Base-by-base conservation (phyloP, 1,140 invertebrate species). In the Psix sp. region DNA sequence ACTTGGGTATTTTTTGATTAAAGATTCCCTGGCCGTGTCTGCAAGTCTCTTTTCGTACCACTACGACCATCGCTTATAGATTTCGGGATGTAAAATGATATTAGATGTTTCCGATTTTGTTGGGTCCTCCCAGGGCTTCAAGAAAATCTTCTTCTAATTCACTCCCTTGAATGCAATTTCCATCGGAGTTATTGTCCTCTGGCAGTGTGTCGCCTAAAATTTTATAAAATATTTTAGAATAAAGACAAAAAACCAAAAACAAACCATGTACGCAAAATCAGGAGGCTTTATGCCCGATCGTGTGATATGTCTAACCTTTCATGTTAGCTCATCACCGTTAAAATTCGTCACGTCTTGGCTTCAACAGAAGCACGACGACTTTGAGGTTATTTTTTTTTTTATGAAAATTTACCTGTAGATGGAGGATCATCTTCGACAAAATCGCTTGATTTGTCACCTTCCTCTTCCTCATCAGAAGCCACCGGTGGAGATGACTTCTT, bases 1-100 rank as follows among this genome's bases (percentile, higher is more conserved):
- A 15, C 4, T 38, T 38, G 29, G 29, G 29, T 33, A 33, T 39
- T 36, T 38, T 29, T 46, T 43, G 1, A 56, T 4, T 6, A 66
- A 14, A 5, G 26, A 9, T 2, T 56, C 38, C 11, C 42, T 66
- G 10, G 13, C 18, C 45, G 26, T 16, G n/a, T 46, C 42, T 26
- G 24, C 35, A 5, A 66, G 18, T 1, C 38, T 49, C 5, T 46
- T 21, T 26, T 18, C 7, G n/a, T 15, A 18, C 20, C 62, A 43
- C 10, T 45, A 13, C 7, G 26, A 7, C 49, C 49, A 46, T 13
- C 62, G 62, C 13, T 21, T 36, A 20, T 21, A 13, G 9, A 51
- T 36, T 38, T 51, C 16, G 7, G 48, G 33, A 24, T 51, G 48
- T 5, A 51, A 13, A 11, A 13, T 36, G 2, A 51, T 9, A 24